phyloP scores from a whole-genome alignment of 2,888 invertebrate species.

The Brenthis daphne region DNA sequence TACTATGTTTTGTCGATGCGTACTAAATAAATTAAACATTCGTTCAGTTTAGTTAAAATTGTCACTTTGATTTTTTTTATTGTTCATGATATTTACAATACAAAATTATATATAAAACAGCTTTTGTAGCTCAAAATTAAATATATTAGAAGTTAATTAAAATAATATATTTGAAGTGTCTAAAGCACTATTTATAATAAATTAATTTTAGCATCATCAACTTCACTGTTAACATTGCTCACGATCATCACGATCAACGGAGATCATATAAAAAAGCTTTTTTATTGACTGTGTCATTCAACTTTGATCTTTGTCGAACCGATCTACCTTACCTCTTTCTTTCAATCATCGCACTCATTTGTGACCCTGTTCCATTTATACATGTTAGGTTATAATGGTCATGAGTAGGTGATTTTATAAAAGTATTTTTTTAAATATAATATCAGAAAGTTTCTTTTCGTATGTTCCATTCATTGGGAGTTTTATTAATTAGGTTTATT shows the following conservation, averaged over 20 bases:
- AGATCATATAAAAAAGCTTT: slow-evolving; percentile 60
- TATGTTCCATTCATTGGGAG: slow-evolving; percentile 52
- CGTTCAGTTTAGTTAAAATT: too few relatives aligned
- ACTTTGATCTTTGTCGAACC: slow-evolving; percentile 76
- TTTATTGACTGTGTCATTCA: slow-evolving; percentile 65
- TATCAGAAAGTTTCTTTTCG: slow-evolving; percentile 63
- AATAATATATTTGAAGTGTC: background rate
- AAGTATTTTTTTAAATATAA: slow-evolving; percentile 50
- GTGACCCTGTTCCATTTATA: slow-evolving; percentile 54
- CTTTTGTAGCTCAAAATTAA: background rate
- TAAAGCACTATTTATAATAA: background rate
- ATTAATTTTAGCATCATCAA: slow-evolving; percentile 36
- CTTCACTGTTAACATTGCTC: slow-evolving; percentile 56
- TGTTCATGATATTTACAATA: background rate
- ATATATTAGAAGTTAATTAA: background rate
- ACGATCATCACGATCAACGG: slow-evolving; percentile 61
- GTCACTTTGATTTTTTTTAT: too few relatives aligned
- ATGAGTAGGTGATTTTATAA: slow-evolving; percentile 40
- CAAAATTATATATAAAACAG: background rate
- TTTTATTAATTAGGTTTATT: slow-evolving; percentile 82
- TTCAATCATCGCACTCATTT: slow-evolving; percentile 67
- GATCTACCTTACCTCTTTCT: slow-evolving; percentile 63
- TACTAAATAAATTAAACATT: background rate
- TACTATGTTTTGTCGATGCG: background rate
- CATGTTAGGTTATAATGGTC: slow-evolving; percentile 51